These are phyloP conservation scores for Lycopodina hypogea DNA, from an alignment of 37 sponge, comb jelly and placozoan genomes.

Conservation along the genomic window DNA sequence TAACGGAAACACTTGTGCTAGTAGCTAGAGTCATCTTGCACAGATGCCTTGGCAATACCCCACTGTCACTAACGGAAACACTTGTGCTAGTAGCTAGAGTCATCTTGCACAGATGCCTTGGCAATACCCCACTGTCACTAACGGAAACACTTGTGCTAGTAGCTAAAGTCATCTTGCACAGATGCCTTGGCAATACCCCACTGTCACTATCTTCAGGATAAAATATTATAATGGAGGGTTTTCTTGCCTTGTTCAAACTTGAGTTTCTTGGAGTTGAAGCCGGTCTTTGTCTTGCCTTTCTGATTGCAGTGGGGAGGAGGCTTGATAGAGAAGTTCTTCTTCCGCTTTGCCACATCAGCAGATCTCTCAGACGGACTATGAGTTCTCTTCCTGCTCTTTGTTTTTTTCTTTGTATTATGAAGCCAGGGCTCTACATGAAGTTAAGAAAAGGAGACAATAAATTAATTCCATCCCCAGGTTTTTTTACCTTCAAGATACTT, in stretches of 20 bases:
- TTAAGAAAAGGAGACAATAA: not conserved
- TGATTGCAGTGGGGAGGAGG: conserved; percentile 21
- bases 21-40: too few species aligned
- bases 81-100: too few species aligned
- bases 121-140: too few species aligned
- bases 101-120: too few species aligned
- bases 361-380: not conserved
- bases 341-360: not conserved
- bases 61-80: too few species aligned
- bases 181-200: too few species aligned
- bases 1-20: too few species aligned
- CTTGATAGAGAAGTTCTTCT: conserved; percentile 53
- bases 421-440: conserved; percentile 49
- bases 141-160: too few species aligned
- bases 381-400: conserved; percentile 23
- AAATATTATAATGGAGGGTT: too few species aligned
- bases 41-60: too few species aligned
- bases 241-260: conserved; percentile 51
- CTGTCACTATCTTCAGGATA: too few species aligned
- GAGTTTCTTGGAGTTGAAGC: conserved; percentile 62
- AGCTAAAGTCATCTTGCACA: too few species aligned
- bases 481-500: not conserved
- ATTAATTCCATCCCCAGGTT: not conserved
- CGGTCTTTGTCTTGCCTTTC: conserved; percentile 40
- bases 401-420: conserved; percentile 15